Evolutionary conservation across 2,888 invertebrate genomes (phyloP).

Genomic region (Apomyelois bistriatella): DNA sequence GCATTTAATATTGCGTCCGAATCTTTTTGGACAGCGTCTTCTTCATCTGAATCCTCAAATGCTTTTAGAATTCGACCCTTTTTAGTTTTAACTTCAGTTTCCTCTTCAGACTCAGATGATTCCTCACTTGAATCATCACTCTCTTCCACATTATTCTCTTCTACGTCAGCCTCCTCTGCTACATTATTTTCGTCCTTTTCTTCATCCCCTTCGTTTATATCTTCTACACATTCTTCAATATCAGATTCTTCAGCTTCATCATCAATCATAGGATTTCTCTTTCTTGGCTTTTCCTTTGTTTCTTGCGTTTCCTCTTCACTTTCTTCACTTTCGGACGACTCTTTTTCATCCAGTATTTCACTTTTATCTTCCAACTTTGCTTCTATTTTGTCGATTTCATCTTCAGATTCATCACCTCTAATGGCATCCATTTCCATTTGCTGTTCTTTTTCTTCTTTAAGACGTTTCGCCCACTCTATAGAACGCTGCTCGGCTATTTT

Average conservation of each 20-base stretch:
- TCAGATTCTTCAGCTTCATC: slow-evolving; percentile 77
- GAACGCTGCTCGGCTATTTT: slow-evolving; percentile 86
- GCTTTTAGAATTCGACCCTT: slow-evolving; percentile 71
- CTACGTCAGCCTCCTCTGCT: slow-evolving; percentile 33
- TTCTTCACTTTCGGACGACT: slow-evolving; percentile 71
- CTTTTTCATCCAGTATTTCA: slow-evolving; percentile 44
- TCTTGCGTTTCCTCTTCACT: slow-evolving; percentile 43
- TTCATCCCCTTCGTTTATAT: slow-evolving; percentile 18
- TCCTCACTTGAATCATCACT: slow-evolving; percentile 39
- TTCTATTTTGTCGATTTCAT: slow-evolving; percentile 67
- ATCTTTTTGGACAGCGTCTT: slow-evolving; percentile 26
- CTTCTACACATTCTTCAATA: slow-evolving; percentile 46
- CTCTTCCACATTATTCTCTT: slow-evolving; percentile 40
- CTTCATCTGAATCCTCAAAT: slow-evolving; percentile 73
- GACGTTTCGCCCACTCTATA: slow-evolving; percentile 84
- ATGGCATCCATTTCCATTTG: slow-evolving; percentile 59
- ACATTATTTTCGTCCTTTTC: slow-evolving; percentile 20
- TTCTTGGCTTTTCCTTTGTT: slow-evolving; percentile 59
- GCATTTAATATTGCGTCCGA: no score
- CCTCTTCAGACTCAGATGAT: slow-evolving; percentile 53
- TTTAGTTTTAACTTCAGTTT: slow-evolving; percentile 42
- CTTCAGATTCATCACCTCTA: slow-evolving; percentile 51
- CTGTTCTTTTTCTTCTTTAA: slow-evolving; percentile 69
- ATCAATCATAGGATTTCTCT: slow-evolving; percentile 60
- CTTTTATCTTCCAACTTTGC: slow-evolving; percentile 53